phyloP scores from a whole-genome alignment of 2,113 vertebrate genomes.

The Aptenodytes patagonicus region DNA sequence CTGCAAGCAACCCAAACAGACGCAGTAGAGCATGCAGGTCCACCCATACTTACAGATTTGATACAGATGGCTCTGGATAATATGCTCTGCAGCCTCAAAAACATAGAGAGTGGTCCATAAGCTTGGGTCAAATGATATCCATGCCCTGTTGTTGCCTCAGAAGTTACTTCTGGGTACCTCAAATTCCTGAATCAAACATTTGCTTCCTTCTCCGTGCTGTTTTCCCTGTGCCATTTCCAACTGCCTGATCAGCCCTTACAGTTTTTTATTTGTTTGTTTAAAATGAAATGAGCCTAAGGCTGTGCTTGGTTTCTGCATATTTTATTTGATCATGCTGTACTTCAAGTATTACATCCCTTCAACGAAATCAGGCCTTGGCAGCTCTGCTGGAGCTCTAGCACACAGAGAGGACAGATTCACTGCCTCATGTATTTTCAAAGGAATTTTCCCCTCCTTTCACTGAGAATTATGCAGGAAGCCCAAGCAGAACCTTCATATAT shows the following conservation, averaged over 20 bases:
- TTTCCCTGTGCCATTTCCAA: not conserved
- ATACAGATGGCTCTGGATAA: not conserved
- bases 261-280: conserved; percentile 24
- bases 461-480: conserved; percentile 45
- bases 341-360: not conserved
- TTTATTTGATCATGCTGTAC: conserved; percentile 34
- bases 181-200: not conserved
- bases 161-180: not conserved
- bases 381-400: conserved; percentile 25
- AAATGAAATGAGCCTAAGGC: conserved; percentile 23
- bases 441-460: not conserved
- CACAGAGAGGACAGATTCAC: conserved; percentile 1
- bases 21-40: not conserved
- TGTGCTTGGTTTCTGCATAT: conserved; percentile 16
- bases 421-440: conserved; percentile 17
- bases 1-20: not conserved
- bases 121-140: not conserved
- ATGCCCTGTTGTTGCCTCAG: not conserved
- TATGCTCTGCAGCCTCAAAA: not conserved
- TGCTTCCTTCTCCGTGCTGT: not conserved
- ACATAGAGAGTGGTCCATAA: not conserved
- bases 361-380: not conserved
- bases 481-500: conserved; percentile 11
- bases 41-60: not conserved
- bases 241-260: not conserved